phyloP scores from a whole-genome alignment of 2,113 vertebrate genomes.

The Microcebus griseorufus region DNA sequence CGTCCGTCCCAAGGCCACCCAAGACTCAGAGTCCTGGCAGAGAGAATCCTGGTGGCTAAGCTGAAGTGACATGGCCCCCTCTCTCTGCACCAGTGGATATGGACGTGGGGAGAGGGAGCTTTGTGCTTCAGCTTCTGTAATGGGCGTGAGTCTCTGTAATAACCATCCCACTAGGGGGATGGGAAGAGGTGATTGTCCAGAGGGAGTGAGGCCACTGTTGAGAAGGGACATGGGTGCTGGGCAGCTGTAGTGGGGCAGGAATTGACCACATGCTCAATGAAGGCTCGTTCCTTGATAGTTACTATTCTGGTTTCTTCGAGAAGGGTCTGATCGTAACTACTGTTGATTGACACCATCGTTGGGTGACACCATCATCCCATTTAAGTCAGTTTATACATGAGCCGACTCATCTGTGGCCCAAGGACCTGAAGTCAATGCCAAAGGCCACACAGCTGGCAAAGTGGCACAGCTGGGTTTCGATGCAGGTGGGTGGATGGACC shows the following conservation, averaged over 20 bases:
- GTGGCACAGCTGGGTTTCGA: not conserved
- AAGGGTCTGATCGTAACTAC: not conserved
- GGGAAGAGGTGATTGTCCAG: not conserved
- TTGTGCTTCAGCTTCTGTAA: not conserved
- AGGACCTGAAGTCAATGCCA: not conserved
- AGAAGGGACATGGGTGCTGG: not conserved
- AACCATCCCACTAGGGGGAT: not conserved
- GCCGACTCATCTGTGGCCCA: not conserved
- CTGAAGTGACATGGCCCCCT: not conserved
- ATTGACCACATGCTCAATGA: not conserved
- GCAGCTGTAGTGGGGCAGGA: not conserved
- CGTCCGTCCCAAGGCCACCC: no score
- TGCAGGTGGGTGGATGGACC: not conserved
- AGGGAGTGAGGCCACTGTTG: not conserved
- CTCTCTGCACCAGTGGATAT: not conserved
- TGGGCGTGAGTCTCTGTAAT: not conserved
- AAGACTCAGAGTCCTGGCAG: not conserved
- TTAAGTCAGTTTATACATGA: not conserved
- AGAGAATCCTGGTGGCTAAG: not conserved
- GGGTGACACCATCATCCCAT: not conserved
- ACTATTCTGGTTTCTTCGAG: not conserved
- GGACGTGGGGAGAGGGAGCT: not conserved
- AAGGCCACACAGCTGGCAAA: not conserved
- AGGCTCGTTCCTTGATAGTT: not conserved
- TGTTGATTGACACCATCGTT: not conserved